Base-by-base conservation (phyloP, 2,888 invertebrate genomes). In the Scaptomyza parva region DNA sequence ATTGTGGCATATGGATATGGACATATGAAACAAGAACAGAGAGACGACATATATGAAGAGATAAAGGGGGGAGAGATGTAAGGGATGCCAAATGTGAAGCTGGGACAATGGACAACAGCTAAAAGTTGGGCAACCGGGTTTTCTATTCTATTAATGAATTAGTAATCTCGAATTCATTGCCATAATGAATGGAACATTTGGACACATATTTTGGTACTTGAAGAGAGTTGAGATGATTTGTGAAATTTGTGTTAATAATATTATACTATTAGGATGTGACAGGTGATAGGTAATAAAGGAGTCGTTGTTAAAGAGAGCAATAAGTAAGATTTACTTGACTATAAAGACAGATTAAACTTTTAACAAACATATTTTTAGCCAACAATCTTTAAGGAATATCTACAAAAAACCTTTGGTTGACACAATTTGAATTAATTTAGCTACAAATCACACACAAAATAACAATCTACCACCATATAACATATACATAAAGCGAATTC, bases 61-160 rank as follows among this genome's bases (percentile, higher is more conserved):
- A n/a, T 5, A 12, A 20, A 17, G 35, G 2, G 7, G 12, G 50
- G 51, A 8, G 37, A 33, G 9, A n/a, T n/a, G 33, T 4, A 9
- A 22, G 45, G 45, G 18, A 22, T 54, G 70, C 51, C 50, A 54
- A 54, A 70, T 58, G 24, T 59, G 39, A 39, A 33, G 18, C 35
- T 33, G 41, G 43, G 44, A 52, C 44, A 30, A 28, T 40, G 12
- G 28, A 47, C 67, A 63, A 47, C 67, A 63, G 30, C 64, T 57
- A 9, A 53, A 44, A 68, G 26, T 40, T 57, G 59, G 44, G 47
- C 72, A 17, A 53, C 48, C 39, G 59, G 71, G 74, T 76, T 83
- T n/a, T n/a, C n/a, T n/a, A n/a, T n/a, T 79, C 88, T 86, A 88
- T 88, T 88, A 88, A 85, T 78, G 88, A 87, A 87, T 85, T 78